Evolutionary conservation across 2,888 invertebrate species (phyloP), one percentile per base, ranked within the genome.

Genomic region (Alviniconcha strummeri): DNA sequence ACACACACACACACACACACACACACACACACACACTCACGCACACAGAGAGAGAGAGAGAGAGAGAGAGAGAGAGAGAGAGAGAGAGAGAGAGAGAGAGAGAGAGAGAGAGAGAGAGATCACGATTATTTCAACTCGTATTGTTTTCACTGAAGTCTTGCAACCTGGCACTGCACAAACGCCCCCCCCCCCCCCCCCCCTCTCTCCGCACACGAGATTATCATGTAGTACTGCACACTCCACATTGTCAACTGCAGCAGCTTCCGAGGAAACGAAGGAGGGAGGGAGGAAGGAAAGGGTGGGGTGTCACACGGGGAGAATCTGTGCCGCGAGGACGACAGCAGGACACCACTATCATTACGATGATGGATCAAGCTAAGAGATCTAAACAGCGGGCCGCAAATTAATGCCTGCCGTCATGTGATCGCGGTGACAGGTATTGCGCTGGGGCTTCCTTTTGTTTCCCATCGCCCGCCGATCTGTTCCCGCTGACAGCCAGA

Each of bases 401-500:
- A 57, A 81, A 74, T 81, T 72, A 74, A 81, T 74, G 81, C 69
- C 57, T 72, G 69, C 72, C 57, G 81, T 81, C 81, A 81, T 74
- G 69, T 60, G 81, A 60, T 19, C 71, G 67, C 64, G 57, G 19
- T 67, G 60, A 56, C 76, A 82, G 82, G 77, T 82, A 77, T 69
- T 67, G 67, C 64, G 75, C 19, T 17, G 56, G 36, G 75, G 69
- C 77, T 82, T 76, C 82, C 82, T 69, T 69, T 82, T 77, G 77
- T 67, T 71, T 67, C 69, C 52, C 74, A 78, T 78, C 78, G 36
- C 57, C 78, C 19, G 78, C 36, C 78, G 52, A 78, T 78, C 78
- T 56, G 77, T 77, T 57, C 56, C 7, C 36, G 54, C 36, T 82
- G 82, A 82, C 82, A 82, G 82, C 74, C 71, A 79, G 81, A 80